A percentile compares a stretch with the other conserved stretches of the same genome.
phyloP scores from a whole-genome alignment of 1,140 invertebrate species.

The Bradysia coprophila region DNA sequence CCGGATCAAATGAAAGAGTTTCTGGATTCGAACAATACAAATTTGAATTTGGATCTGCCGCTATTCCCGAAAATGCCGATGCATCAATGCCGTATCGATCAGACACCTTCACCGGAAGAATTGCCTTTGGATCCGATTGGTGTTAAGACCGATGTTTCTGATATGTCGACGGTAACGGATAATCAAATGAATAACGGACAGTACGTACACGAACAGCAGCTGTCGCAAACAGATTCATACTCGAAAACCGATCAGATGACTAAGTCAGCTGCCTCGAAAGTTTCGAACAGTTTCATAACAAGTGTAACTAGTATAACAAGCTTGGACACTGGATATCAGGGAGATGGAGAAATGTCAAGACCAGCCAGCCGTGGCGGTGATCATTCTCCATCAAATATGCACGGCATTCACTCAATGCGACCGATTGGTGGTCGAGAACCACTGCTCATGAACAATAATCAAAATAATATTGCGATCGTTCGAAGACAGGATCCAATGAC shows the following conservation, averaged over 20 bases:
- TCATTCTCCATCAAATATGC: constrained; percentile 32
- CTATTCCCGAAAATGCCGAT: constrained; percentile 8
- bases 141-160: constrained; percentile 13
- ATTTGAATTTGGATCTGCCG: constrained; percentile 35
- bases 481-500: constrained; percentile 63
- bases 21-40: constrained; percentile 15
- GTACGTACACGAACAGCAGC: constrained; percentile 9
- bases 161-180: constrained; percentile 24
- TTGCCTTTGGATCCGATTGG: constrained; percentile 51
- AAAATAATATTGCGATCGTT: constrained; percentile 6
- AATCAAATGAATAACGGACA: constrained; percentile 22
- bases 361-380: constrained; percentile 53
- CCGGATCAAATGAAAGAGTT: constrained; percentile 62
- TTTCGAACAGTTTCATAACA: constrained; percentile 53
- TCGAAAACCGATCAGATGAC: constrained; percentile 32
- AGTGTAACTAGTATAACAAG: constrained; percentile 73
- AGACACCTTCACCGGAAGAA: constrained; percentile 65
- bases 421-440: constrained; percentile 16
- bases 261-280: constrained; percentile 34
- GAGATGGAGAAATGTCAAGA: constrained; percentile 64
- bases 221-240: constrained; percentile 29
- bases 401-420: not conserved
- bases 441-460: constrained; percentile 16
- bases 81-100: constrained; percentile 33
- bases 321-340: constrained; percentile 69